A percentile compares a stretch with the other conserved stretches of the same genome.
Conservation (phyloP, 2,113 vertebrate species). For the Periophthalmus modestus region DNA sequence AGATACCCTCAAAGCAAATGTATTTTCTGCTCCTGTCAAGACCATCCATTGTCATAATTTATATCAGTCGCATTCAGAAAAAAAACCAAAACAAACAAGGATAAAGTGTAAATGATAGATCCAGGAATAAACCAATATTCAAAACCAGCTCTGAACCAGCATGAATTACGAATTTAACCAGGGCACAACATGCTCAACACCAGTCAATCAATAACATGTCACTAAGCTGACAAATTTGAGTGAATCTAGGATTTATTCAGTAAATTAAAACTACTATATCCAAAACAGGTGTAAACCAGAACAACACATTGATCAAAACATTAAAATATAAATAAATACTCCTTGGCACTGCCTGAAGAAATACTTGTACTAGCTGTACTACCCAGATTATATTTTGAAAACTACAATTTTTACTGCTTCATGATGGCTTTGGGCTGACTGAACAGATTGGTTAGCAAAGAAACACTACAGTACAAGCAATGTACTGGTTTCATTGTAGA, state of each 20-base stretch:
- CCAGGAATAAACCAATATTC: too few relatives aligned
- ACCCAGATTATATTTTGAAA: not conserved
- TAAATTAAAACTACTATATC: not conserved
- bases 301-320: not conserved
- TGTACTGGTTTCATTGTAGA: constrained; percentile 17
- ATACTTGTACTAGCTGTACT: not conserved
- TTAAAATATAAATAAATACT: too few relatives aligned
- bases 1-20: not conserved
- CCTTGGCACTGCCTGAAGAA: too few relatives aligned
- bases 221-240: not conserved
- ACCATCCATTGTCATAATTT: not conserved
- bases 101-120: not conserved
- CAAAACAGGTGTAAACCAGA: not conserved
- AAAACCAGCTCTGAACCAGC: not conserved
- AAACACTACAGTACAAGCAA: constrained; percentile 6
- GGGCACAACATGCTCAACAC: too few relatives aligned
- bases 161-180: too few relatives aligned
- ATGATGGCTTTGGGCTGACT: constrained; percentile 20
- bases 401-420: not conserved
- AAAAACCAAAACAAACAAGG: too few relatives aligned
- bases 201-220: too few relatives aligned
- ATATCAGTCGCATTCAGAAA: not conserved
- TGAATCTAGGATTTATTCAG: not conserved
- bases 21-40: not conserved
- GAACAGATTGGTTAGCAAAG: constrained; percentile 40